Percentiles rank a stretch among this genome's conserved stretches.
These are phyloP conservation scores for Eledona agricola DNA, from an alignment of 2,888 invertebrate genomes.

Conservation along the genomic window DNA sequence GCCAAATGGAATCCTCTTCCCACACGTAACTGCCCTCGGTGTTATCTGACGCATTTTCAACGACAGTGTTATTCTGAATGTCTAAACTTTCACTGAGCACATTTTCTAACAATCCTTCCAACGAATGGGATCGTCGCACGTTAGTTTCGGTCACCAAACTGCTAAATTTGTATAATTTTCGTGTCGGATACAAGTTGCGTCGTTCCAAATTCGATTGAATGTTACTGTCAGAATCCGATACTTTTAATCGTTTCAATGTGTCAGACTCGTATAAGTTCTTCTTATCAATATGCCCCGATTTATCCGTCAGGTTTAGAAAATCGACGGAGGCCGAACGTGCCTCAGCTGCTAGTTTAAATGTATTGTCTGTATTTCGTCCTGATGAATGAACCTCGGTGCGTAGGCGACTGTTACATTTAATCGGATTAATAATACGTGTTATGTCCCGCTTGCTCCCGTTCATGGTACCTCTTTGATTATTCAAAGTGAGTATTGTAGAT, in stretches of 20 bases:
- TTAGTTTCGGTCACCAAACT: conserved; percentile 40
- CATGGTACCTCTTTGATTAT: conserved; percentile 77
- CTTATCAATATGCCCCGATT: conserved; percentile 71
- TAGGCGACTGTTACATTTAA: conserved; percentile 61
- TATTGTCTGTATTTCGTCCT: conserved; percentile 53
- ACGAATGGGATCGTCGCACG: conserved; percentile 66
- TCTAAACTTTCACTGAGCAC: conserved; percentile 55
- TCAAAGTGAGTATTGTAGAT: conserved; percentile 63
- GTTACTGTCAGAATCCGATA: conserved; percentile 64
- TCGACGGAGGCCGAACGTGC: conserved; percentile 73
- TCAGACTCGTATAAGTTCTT: conserved; percentile 79
- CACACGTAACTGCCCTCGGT: conserved; percentile 76
- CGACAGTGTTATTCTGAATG: conserved; percentile 15
- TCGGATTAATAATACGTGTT: conserved; percentile 77
- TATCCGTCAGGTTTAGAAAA: conserved; percentile 72
- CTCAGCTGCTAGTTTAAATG: conserved; percentile 67
- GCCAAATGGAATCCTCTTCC: conserved; percentile 86
- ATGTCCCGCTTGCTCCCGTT: conserved; percentile 72
- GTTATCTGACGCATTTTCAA: conserved; percentile 13
- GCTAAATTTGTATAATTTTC: conserved; percentile 54
- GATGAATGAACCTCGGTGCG: conserved; percentile 40
- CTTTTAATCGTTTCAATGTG: conserved; percentile 69
- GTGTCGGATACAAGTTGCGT: conserved; percentile 61
- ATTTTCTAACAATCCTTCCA: conserved; percentile 69
- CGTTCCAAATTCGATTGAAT: conserved; percentile 64